Conservation (phyloP, 2,797 vertebrate genomes). For the Pampus argenteus region DNA sequence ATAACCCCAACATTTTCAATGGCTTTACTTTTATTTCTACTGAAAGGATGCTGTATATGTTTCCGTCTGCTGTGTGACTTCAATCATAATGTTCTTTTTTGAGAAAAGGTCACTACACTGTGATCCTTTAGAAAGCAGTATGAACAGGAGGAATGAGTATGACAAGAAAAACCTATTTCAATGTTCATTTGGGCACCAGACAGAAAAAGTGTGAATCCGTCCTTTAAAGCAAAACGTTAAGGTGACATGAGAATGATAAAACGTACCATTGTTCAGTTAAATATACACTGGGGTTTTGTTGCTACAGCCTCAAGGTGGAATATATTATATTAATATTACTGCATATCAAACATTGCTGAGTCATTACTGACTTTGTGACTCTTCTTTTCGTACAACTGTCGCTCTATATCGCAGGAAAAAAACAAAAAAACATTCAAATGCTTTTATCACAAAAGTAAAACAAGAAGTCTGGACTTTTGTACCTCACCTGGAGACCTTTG, state of each 20-base stretch:
- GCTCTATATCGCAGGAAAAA: neutral
- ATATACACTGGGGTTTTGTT: neutral
- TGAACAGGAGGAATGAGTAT: too few species aligned
- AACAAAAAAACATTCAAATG: neutral
- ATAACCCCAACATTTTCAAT: neutral
- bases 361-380: neutral
- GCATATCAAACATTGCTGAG: neutral
- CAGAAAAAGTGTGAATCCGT: too few species aligned
- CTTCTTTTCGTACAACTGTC: neutral
- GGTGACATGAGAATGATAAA: too few species aligned
- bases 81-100: neutral
- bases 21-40: neutral
- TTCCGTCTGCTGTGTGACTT: neutral
- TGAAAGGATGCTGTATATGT: neutral
- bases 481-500: slow-evolving; percentile 9
- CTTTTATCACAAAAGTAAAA: slow-evolving; percentile 1
- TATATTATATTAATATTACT: neutral
- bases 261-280: too few species aligned
- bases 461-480: neutral
- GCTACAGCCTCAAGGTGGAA: neutral
- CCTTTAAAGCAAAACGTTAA: too few species aligned
- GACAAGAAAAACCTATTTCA: too few species aligned
- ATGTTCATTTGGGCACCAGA: too few species aligned
- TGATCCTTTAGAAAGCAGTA: neutral
- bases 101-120: neutral